Conservation (phyloP, 2,888 invertebrate species). For the Mamestra brassicae region DNA sequence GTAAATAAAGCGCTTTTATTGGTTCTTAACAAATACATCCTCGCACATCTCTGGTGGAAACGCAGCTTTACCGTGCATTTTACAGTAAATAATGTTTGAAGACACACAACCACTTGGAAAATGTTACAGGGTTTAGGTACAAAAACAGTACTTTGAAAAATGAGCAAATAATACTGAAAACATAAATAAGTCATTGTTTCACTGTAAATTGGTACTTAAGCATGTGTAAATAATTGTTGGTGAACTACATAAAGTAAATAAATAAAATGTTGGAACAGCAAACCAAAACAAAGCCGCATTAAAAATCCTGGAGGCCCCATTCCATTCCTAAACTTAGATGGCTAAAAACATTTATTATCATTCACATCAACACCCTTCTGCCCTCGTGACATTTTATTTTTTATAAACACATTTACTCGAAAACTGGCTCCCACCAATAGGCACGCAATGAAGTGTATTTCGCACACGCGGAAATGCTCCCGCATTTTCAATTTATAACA, state of each 20-base stretch:
- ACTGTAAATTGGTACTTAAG: too few relatives aligned
- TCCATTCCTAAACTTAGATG: not conserved
- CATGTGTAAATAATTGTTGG: too few relatives aligned
- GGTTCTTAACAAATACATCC: too few relatives aligned
- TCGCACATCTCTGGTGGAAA: too few relatives aligned
- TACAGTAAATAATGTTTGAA: not conserved
- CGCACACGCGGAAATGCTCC: too few relatives aligned
- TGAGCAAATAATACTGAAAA: too few relatives aligned
- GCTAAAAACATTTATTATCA: not conserved
- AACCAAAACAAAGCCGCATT: not conserved
- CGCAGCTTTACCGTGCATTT: not conserved
- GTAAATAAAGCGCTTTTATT: too few relatives aligned
- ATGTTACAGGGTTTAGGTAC: not conserved
- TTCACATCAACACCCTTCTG: not conserved
- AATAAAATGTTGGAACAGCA: not conserved
- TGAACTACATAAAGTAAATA: too few relatives aligned
- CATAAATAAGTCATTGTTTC: too few relatives aligned
- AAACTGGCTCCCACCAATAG: too few relatives aligned
- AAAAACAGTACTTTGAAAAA: not conserved
- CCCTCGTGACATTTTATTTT: not conserved
- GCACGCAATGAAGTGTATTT: too few relatives aligned
- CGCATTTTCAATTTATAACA: too few relatives aligned
- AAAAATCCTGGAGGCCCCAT: not conserved
- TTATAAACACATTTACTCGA: not conserved
- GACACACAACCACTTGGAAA: not conserved